Percentiles rank a stretch among this genome's conserved stretches.
Evolutionary conservation across 2,888 invertebrate genomes (phyloP).

Genomic region (Harpagoxenus sublaevis): DNA sequence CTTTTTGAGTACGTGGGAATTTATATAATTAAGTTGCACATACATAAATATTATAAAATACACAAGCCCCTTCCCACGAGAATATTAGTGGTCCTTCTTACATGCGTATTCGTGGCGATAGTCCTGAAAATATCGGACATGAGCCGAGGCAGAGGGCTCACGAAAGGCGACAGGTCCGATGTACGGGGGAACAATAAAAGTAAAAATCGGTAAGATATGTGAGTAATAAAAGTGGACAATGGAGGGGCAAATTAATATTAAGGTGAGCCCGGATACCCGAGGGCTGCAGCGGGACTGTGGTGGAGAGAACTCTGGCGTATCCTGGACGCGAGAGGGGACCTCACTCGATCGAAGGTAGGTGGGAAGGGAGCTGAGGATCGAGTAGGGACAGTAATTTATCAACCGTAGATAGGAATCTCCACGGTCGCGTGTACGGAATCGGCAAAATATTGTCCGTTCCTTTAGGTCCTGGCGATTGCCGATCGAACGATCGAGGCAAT

Average conservation of each 20-base stretch:
- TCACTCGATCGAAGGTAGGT: conserved; percentile 32
- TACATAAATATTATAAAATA: conserved; percentile 24
- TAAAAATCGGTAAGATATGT: conserved; percentile 83
- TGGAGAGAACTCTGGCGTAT: conserved; percentile 51
- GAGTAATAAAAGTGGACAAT: conserved; percentile 85
- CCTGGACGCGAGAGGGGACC: conserved; percentile 53
- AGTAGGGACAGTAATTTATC: conserved; percentile 85
- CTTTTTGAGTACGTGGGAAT: conserved; percentile 24
- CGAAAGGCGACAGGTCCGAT: conserved; percentile 1
- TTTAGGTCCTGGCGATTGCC: not conserved
- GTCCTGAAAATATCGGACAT: conserved; percentile 25
- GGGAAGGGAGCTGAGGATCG: conserved; percentile 55
- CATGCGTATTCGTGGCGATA: conserved; percentile 9
- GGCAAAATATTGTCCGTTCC: conserved; percentile 81
- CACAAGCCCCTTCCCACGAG: not conserved
- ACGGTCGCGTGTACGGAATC: conserved; percentile 83
- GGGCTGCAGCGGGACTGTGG: conserved; percentile 51
- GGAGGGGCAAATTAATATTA: conserved; percentile 84
- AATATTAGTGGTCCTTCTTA: not conserved
- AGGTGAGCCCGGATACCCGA: conserved; percentile 75
- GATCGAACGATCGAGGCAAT: not conserved
- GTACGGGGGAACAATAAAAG: conserved; percentile 70
- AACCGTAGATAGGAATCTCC: conserved; percentile 84
- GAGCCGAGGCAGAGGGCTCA: conserved; percentile 29
- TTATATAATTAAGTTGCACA: conserved; percentile 39